phyloP scores from a whole-genome alignment of 2,797 vertebrate species.

The Eulemur albifrons region DNA sequence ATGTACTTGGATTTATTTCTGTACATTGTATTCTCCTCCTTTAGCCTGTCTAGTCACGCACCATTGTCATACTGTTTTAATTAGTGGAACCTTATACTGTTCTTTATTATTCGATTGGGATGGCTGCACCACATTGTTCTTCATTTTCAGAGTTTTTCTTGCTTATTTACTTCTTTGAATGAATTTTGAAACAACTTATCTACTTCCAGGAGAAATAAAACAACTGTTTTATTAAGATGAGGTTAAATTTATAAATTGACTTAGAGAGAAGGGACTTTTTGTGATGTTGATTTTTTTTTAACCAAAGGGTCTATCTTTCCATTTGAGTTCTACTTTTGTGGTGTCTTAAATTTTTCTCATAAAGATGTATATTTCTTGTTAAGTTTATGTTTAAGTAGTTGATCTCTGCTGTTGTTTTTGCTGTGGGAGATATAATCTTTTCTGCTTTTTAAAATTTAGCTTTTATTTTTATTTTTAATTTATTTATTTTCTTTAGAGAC shows the following conservation, averaged over 20 bases:
- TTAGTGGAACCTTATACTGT: neutral
- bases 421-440: neutral
- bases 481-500: neutral
- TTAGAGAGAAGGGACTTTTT: neutral
- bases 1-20: neutral
- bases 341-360: neutral
- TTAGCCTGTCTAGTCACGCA: neutral
- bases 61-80: neutral
- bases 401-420: neutral
- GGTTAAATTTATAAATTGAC: slow-evolving; percentile 18
- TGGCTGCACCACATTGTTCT: neutral
- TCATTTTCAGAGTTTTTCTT: neutral
- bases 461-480: neutral
- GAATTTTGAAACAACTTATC: neutral
- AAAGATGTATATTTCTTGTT: neutral
- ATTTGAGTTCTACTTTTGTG: neutral
- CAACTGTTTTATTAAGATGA: neutral
- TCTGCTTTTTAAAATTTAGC: neutral
- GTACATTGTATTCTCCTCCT: neutral
- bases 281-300: neutral
- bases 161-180: neutral
- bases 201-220: neutral
- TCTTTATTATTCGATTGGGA: neutral
- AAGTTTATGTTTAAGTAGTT: neutral
- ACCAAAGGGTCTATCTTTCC: neutral